These are phyloP conservation scores for Malacoctenus gilli DNA, from an alignment of 2,797 vertebrate species.

Conservation along the genomic window DNA sequence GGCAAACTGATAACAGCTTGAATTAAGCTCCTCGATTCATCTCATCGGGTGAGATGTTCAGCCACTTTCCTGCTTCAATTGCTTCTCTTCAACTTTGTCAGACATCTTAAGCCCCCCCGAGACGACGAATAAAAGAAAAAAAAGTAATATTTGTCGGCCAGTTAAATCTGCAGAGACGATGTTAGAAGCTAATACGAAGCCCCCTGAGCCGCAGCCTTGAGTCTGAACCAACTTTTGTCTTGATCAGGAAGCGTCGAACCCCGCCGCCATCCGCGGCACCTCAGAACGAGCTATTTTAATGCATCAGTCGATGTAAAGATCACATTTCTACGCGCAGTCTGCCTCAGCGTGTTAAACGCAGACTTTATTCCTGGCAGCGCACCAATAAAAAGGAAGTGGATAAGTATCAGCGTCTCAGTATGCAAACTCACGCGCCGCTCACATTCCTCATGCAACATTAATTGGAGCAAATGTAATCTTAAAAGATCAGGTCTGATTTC, in stretches of 20 bases:
- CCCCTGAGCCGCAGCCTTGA: constrained; percentile 5
- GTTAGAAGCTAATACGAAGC: constrained; percentile 12
- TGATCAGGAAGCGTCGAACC: constrained; percentile 33
- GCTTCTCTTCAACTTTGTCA: constrained; percentile 33
- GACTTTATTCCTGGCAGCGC: constrained; percentile 32
- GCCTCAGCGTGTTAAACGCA: constrained; percentile 4
- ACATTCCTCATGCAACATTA: constrained; percentile 48
- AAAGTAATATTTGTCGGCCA: not conserved
- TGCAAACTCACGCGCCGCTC: constrained; percentile 57
- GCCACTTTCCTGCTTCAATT: constrained; percentile 35
- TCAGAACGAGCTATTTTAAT: constrained; percentile 25
- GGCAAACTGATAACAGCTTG: too few species aligned
- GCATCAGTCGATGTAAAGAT: constrained; percentile 38
- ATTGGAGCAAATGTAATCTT: constrained; percentile 62
- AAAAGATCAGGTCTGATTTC: constrained; percentile 51
- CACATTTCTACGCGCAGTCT: constrained; percentile 34
- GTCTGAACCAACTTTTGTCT: constrained; percentile 19
- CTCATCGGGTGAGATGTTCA: too few species aligned
- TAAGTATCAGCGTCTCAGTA: constrained; percentile 53
- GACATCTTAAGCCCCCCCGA: constrained; percentile 29
- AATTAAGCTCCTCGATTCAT: too few species aligned
- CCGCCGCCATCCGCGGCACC: constrained; percentile 20
- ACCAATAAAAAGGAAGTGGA: constrained; percentile 49
- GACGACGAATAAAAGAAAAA: constrained; percentile 11
- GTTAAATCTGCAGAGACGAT: not conserved